These are phyloP conservation scores for Ctenochaetus hawaiiensis DNA, from an alignment of 2,797 vertebrate genomes.

Conservation along the genomic window DNA sequence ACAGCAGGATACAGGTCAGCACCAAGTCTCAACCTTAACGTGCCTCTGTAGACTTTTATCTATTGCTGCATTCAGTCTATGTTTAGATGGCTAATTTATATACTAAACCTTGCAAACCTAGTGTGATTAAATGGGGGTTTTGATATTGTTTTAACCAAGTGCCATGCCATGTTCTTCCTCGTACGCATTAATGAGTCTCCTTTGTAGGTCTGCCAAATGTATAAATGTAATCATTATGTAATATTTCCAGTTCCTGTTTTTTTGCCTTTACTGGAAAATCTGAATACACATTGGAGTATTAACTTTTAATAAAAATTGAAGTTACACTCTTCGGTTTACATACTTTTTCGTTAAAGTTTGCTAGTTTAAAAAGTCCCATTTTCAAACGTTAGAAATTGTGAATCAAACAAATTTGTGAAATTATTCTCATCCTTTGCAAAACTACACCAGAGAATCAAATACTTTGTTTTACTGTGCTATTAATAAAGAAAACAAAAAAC, in stretches of 20 bases:
- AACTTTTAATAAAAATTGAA: no score
- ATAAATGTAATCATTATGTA: no score
- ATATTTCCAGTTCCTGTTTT: not conserved
- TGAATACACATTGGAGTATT: no score
- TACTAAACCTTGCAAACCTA: not conserved
- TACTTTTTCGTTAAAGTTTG: no score
- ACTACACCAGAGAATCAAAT: not conserved
- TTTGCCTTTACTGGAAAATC: no score
- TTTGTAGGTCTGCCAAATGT: not conserved
- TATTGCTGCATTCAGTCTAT: not conserved
- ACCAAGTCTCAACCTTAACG: not conserved
- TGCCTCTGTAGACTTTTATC: not conserved
- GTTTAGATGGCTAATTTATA: not conserved
- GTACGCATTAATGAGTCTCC: not conserved
- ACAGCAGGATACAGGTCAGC: slow-evolving; percentile 97
- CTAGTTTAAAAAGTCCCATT: not conserved
- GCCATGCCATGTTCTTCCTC: not conserved
- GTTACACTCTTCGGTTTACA: no score
- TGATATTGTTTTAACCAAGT: not conserved
- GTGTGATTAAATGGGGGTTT: not conserved
- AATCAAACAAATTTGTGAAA: not conserved
- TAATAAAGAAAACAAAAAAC: no score
- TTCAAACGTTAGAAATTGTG: not conserved
- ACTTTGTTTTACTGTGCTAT: not conserved
- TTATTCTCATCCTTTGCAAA: not conserved